Evolutionary conservation across 2,888 invertebrate species (phyloP), one percentile per base, ranked within the genome.

Genomic region (Pyralis farinalis): DNA sequence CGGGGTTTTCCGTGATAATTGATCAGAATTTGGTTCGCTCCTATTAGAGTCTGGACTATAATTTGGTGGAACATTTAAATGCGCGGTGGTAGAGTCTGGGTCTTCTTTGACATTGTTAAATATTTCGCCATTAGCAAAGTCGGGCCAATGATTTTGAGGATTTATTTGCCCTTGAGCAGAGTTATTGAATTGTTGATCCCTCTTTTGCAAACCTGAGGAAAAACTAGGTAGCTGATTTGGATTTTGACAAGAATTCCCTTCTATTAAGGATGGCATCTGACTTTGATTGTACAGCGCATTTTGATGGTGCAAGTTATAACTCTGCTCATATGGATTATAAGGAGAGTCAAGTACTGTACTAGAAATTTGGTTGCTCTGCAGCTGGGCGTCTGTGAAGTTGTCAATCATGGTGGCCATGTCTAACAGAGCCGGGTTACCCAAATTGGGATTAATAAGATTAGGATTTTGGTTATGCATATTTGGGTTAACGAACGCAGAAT

Each of bases 291-390:
- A 93, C 58, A 92, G 74, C 40, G 90, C 84, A 61, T 91, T 92
- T 52, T 93, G 92, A 58, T 92, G 92, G 59, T 93, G 93, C 32
- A 93, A 86, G 47, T 92, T 93, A 51, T 92, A 92, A 60, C 90
- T 91, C 64, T 92, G 92, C 47, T 92, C 92, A 33, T 92, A 92
- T 20, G 92, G 78, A 51, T 89, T 89, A 51, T 92, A 92, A 7
- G 93, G 92, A 2, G 92, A 92, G 67, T 95, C 95, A 56, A 95
- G 77, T 3, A 95, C 95, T 8, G 95, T 96, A 63, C 96, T 96
- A 28, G 96, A 95, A 51, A 95, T 95, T 77, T 95, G 95, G 65
- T 95, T 95, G 66, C 94, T 96, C 76, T 96, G 96, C 22, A 96
- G 78, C 64, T 95, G 95, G 10, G 93, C 93, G 62, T 94, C 94